Evolutionary conservation across 2,888 invertebrate genomes (phyloP).

Genomic region (Julus scanicus): DNA sequence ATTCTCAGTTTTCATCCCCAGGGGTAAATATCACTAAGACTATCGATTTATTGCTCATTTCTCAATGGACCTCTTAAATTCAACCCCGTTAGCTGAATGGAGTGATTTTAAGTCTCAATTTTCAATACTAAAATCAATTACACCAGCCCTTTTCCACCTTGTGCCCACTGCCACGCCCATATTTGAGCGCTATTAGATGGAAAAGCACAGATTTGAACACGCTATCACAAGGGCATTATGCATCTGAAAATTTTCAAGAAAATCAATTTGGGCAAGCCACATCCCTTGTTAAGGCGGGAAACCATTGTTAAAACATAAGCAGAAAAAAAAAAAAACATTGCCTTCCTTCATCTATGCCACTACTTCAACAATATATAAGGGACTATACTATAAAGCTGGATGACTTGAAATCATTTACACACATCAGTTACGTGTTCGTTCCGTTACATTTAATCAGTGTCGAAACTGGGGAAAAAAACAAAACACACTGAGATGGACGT

Average conservation of each 20-base stretch:
- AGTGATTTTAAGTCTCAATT: background rate
- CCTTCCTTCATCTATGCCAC: no score
- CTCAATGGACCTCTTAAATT: background rate
- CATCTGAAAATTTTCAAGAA: background rate
- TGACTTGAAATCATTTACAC: no score
- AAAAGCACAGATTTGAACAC: background rate
- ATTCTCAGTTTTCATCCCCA: background rate
- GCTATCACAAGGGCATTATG: no score
- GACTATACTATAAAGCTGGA: no score
- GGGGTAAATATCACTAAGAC: constrained; percentile 27
- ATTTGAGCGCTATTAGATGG: background rate
- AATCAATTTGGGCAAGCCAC: background rate
- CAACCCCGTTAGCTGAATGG: background rate
- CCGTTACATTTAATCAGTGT: no score
- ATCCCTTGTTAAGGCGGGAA: no score
- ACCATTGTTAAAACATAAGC: no score
- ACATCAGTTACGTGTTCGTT: no score
- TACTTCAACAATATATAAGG: no score
- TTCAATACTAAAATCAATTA: background rate
- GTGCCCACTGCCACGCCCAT: background rate
- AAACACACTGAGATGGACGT: no score
- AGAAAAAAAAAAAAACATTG: no score
- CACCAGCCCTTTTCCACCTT: background rate
- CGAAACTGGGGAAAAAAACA: no score
- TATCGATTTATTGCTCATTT: constrained; percentile 42